These are phyloP conservation scores for Machimus rusticus DNA, from an alignment of 2,888 invertebrate genomes.

Conservation along the genomic window DNA sequence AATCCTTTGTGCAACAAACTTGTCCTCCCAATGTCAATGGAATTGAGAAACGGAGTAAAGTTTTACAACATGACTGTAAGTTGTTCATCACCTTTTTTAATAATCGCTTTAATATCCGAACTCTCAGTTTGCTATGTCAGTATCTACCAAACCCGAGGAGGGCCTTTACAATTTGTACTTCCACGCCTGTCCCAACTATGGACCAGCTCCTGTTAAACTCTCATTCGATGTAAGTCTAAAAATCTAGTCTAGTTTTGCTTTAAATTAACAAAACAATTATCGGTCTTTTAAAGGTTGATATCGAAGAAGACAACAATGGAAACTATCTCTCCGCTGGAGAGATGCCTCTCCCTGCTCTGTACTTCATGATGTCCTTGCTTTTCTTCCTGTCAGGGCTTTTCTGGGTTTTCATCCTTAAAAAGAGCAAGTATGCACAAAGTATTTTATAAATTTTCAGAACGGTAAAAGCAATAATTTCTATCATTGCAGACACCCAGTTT, in stretches of 20 bases:
- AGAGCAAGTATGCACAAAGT: conserved; percentile 69
- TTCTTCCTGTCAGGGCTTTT: conserved; percentile 90
- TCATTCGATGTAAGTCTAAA: conserved; percentile 74
- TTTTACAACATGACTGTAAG: conserved; percentile 58
- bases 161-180: conserved; percentile 95
- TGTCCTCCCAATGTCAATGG: conserved; percentile 68
- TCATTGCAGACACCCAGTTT: conserved; percentile 76
- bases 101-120: neutral
- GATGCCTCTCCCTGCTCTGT: conserved; percentile 92
- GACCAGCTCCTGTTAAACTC: conserved; percentile 61
- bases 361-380: conserved; percentile 88
- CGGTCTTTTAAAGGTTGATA: conserved; percentile 72
- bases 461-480: neutral
- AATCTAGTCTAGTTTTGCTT: neutral
- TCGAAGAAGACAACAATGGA: conserved; percentile 84
- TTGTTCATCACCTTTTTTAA: neutral
- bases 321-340: conserved; percentile 95
- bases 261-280: neutral
- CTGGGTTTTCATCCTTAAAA: conserved; percentile 89
- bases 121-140: conserved; percentile 77
- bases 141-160: conserved; percentile 79
- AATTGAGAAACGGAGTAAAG: conserved; percentile 63
- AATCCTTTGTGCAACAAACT: conserved; percentile 62
- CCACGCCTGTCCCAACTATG: conserved; percentile 87
- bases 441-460: neutral